Conservation (phyloP, 1,140 invertebrate genomes). For the Trialeurodes vaporariorum region DNA sequence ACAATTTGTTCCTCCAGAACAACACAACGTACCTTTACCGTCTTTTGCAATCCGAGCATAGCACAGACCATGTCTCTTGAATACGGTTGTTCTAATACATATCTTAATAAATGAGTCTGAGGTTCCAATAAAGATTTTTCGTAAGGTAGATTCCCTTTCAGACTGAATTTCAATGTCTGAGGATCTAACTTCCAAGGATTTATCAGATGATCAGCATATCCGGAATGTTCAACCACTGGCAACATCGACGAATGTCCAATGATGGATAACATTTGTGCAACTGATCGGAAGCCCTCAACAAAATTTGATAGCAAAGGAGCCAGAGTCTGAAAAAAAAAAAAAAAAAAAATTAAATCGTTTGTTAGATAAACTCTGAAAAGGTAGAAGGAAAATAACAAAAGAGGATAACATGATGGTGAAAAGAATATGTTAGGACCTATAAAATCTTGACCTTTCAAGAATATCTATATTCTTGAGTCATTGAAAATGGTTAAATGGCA, state of each 20-base stretch:
- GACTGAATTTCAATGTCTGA: constrained; percentile 66
- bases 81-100: constrained; percentile 90
- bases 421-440: no score
- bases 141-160: constrained; percentile 87
- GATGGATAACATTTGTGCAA: constrained; percentile 91
- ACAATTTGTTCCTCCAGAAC: constrained; percentile 88
- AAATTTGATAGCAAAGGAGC: constrained; percentile 74
- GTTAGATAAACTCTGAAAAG: no score
- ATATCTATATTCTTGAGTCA: no score
- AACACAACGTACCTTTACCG: constrained; percentile 76
- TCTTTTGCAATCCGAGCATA: constrained; percentile 87
- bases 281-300: constrained; percentile 80
- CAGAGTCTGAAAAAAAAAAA: constrained; percentile 47
- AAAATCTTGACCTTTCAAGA: no score
- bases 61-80: constrained; percentile 91
- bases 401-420: no score
- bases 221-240: constrained; percentile 87
- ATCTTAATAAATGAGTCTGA: constrained; percentile 73
- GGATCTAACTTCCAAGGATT: constrained; percentile 88
- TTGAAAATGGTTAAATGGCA: no score
- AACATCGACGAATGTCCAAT: constrained; percentile 79
- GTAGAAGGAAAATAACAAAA: no score
- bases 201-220: constrained; percentile 73
- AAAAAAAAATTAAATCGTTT: not conserved
- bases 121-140: constrained; percentile 79